Conservation (phyloP, 37 sponge, comb jelly and placozoan species). For the Cladorhizidae sp. region DNA sequence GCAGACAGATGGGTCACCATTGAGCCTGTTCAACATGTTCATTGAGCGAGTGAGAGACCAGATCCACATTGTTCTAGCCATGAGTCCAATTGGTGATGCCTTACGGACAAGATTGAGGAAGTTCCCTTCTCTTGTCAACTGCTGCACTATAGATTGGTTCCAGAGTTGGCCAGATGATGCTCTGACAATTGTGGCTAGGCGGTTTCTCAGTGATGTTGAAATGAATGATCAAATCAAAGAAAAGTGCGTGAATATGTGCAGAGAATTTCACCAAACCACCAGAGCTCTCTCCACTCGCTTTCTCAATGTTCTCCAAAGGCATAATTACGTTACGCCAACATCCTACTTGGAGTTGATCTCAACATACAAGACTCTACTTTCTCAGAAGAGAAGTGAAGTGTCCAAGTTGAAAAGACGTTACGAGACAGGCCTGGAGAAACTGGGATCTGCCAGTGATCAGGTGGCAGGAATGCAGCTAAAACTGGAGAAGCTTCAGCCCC, state of each 20-base stretch:
- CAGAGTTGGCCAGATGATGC: slow-evolving; percentile 99
- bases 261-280: slow-evolving; percentile 90
- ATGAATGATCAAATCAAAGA: slow-evolving; percentile 66
- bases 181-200: slow-evolving; percentile 89
- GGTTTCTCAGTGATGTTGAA: slow-evolving; percentile 95
- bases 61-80: slow-evolving; percentile 95
- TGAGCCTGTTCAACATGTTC: slow-evolving; percentile 96
- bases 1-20: slow-evolving; percentile 97
- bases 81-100: slow-evolving; percentile 98
- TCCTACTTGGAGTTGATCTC: slow-evolving; percentile 97
- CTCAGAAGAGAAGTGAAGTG: slow-evolving; percentile 93
- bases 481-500: slow-evolving; percentile 89
- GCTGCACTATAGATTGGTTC: slow-evolving; percentile 99
- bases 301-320: slow-evolving; percentile 74
- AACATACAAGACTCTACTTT: slow-evolving; percentile 94
- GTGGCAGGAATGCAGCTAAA: slow-evolving; percentile 93
- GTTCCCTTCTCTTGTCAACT: slow-evolving; percentile 99
- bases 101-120: slow-evolving; percentile 89
- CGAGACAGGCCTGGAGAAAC: slow-evolving; percentile 94
- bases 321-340: slow-evolving; percentile 98
- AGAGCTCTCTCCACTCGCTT: slow-evolving; percentile 77
- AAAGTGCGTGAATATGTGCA: slow-evolving; percentile 93
- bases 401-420: slow-evolving; percentile 87
- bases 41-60: slow-evolving; percentile 93
- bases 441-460: slow-evolving; percentile 83